phyloP scores from a whole-genome alignment of 1,140 invertebrate genomes.

The Danaus plexippus region DNA sequence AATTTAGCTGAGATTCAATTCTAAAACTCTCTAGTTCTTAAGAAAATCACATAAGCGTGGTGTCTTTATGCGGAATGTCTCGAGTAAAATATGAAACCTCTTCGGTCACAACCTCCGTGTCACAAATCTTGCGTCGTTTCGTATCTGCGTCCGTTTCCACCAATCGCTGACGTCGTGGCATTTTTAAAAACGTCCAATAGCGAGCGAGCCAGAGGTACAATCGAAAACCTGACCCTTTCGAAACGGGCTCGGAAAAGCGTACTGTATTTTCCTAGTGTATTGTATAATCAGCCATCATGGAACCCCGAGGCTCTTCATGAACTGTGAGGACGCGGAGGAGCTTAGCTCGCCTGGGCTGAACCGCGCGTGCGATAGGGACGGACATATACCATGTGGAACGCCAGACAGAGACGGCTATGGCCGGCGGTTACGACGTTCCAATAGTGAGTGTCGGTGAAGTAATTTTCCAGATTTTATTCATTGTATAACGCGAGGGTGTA shows the following conservation, averaged over 20 bases:
- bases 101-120: slow-evolving; percentile 25
- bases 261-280: slow-evolving; percentile 51
- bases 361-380: slow-evolving; percentile 29
- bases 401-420: slow-evolving; percentile 33
- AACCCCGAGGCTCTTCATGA: slow-evolving; percentile 51
- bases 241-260: slow-evolving; percentile 38
- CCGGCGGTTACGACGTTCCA: slow-evolving; percentile 40
- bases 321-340: slow-evolving; percentile 35
- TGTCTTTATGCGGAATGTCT: slow-evolving; percentile 17
- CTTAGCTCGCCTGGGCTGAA: slow-evolving; percentile 45
- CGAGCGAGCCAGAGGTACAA: slow-evolving; percentile 41
- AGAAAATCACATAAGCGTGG: slow-evolving; percentile 40
- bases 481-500: slow-evolving; percentile 27
- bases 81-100: slow-evolving; percentile 7
- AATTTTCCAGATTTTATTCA: slow-evolving; percentile 65
- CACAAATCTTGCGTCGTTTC: slow-evolving; percentile 25
- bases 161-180: slow-evolving; percentile 47
- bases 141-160: slow-evolving; percentile 43
- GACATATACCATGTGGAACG: slow-evolving; percentile 15
- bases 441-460: slow-evolving; percentile 32
- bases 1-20: not conserved
- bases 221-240: slow-evolving; percentile 33
- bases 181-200: slow-evolving; percentile 62
- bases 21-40: slow-evolving; percentile 3
- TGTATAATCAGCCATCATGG: slow-evolving; percentile 69